These are phyloP conservation scores for Peromyscus nudipes DNA, from an alignment of 2,797 vertebrate species.

Conservation along the genomic window DNA sequence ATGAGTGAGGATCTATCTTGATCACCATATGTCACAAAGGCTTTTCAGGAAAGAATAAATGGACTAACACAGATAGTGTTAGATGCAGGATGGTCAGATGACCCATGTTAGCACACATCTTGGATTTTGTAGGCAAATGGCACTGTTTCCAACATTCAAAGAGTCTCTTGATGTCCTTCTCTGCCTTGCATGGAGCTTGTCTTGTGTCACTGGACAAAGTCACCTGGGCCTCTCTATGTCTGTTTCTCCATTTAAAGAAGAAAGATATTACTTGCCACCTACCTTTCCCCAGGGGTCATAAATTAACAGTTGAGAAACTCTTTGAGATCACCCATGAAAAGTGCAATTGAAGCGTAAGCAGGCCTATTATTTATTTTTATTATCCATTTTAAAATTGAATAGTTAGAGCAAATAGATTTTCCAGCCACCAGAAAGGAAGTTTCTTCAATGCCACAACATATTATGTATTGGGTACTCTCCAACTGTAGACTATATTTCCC, in stretches of 20 bases:
- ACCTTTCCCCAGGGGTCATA: constrained; percentile 75
- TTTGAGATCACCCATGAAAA: constrained; percentile 82
- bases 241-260: constrained; percentile 63
- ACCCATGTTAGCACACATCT: rapidly evolving
- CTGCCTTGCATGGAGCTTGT: background rate
- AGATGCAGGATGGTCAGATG: too few species aligned
- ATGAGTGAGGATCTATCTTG: background rate
- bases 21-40: too few species aligned
- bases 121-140: background rate
- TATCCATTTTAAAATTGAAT: constrained; percentile 86
- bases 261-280: constrained; percentile 78
- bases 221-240: background rate
- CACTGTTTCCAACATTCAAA: background rate
- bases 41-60: background rate
- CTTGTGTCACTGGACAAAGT: constrained; percentile 23
- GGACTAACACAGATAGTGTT: background rate
- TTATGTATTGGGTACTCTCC: constrained; percentile 80
- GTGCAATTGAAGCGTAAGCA: constrained; percentile 82
- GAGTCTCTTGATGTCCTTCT: background rate
- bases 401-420: constrained; percentile 86
- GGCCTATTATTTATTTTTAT: constrained; percentile 86
- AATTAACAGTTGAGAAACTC: constrained; percentile 80
- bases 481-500: constrained; percentile 82
- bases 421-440: constrained; percentile 86
- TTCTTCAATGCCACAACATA: constrained; percentile 82